Percentiles rank a stretch among this genome's conserved stretches.
phyloP scores from a whole-genome alignment of 2,113 vertebrate genomes.

The Cairina moschata region DNA sequence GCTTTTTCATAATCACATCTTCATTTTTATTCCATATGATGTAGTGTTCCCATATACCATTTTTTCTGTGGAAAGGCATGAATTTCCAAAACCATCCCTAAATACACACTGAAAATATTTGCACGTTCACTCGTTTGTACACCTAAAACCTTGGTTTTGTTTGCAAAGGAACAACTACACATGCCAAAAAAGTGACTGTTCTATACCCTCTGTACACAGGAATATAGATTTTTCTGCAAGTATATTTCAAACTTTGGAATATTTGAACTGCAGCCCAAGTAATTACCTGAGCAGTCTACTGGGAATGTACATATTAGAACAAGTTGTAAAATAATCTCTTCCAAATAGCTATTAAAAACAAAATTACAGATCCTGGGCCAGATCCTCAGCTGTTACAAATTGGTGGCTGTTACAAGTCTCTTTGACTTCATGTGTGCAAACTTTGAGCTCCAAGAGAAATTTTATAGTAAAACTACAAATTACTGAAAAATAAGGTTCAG shows the following conservation, averaged over 20 bases:
- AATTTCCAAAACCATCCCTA: background rate
- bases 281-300: constrained; percentile 61
- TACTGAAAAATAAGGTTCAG: constrained; percentile 27
- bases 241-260: constrained; percentile 38
- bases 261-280: constrained; percentile 53
- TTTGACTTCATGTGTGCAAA: constrained; percentile 8
- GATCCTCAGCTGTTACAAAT: constrained; percentile 64
- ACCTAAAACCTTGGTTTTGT: background rate
- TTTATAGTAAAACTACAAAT: constrained; percentile 22
- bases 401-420: constrained; percentile 40
- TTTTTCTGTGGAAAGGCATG: background rate
- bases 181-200: constrained; percentile 5
- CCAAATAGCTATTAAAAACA: constrained; percentile 61
- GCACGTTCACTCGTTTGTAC: background rate
- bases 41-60: background rate
- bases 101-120: background rate
- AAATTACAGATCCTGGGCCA: constrained; percentile 54
- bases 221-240: constrained; percentile 39
- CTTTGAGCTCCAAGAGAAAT: constrained; percentile 26
- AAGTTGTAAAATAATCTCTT: constrained; percentile 66
- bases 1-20: background rate
- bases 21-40: background rate
- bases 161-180: background rate
- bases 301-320: constrained; percentile 54
- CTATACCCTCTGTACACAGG: constrained; percentile 6